A percentile compares a stretch with the other conserved stretches of the same genome.
Evolutionary conservation across 1,140 invertebrate species (phyloP).

Genomic region (Coptotermes formosanus): DNA sequence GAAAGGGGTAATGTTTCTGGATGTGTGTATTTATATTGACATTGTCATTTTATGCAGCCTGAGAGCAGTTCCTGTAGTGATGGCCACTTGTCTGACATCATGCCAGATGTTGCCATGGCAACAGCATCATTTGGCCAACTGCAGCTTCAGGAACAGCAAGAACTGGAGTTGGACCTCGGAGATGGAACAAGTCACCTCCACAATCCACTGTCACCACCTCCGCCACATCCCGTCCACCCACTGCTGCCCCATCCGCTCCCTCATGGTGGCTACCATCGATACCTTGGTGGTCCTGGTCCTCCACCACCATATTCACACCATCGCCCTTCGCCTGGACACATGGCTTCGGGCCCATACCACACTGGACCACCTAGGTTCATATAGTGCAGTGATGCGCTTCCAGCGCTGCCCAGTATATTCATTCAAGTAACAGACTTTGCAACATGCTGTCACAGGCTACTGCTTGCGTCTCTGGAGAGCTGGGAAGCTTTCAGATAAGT

Average conservation of each 20-base stretch:
- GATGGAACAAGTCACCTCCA: slow-evolving; percentile 64
- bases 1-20: too few species aligned
- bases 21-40: too few species aligned
- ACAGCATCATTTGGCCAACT: slow-evolving; percentile 70
- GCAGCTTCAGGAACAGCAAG: slow-evolving; percentile 62
- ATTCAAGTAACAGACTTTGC: neutral
- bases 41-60: slow-evolving; percentile 46
- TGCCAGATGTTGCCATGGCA: slow-evolving; percentile 88
- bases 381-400: slow-evolving; percentile 24
- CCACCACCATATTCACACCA: slow-evolving; percentile 29
- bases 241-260: neutral
- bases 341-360: slow-evolving; percentile 27
- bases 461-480: neutral
- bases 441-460: too few species aligned
- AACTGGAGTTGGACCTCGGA: slow-evolving; percentile 70
- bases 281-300: slow-evolving; percentile 31
- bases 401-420: neutral
- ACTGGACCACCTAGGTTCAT: slow-evolving; percentile 33
- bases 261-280: slow-evolving; percentile 28
- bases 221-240: neutral
- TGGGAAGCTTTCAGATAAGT: neutral
- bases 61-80: slow-evolving; percentile 62
- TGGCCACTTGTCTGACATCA: slow-evolving; percentile 73
- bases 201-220: neutral
- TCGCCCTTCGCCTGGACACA: neutral